Conservation (phyloP, 2,888 invertebrate species). For the Drosophila nigricruria region DNA sequence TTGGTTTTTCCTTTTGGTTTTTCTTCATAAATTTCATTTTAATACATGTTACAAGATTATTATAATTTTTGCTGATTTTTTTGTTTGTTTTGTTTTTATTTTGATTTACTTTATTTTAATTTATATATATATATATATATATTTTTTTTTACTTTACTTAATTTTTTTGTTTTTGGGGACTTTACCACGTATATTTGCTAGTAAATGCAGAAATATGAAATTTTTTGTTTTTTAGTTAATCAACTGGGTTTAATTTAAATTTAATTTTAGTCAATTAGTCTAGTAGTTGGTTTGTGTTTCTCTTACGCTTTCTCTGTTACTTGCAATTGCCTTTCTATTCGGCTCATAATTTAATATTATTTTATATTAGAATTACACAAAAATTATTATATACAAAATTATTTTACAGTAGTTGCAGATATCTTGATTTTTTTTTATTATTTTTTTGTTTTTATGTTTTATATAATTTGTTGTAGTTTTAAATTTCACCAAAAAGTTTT, state of each 20-base stretch:
- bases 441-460: not conserved
- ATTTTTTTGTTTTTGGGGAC: slow-evolving; percentile 23
- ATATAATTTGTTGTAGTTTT: slow-evolving; percentile 27
- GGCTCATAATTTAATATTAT: slow-evolving; percentile 57
- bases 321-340: slow-evolving; percentile 20
- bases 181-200: slow-evolving; percentile 68
- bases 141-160: slow-evolving; percentile 23
- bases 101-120: slow-evolving; percentile 29
- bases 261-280: slow-evolving; percentile 72
- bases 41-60: slow-evolving; percentile 69
- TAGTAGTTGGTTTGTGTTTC: slow-evolving; percentile 57
- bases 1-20: not conserved
- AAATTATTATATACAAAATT: slow-evolving; percentile 76
- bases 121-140: slow-evolving; percentile 5
- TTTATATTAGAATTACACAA: slow-evolving; percentile 68
- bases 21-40: slow-evolving; percentile 51
- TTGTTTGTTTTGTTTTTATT: slow-evolving; percentile 8
- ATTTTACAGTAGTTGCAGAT: slow-evolving; percentile 62
- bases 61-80: slow-evolving; percentile 33
- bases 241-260: slow-evolving; percentile 47
- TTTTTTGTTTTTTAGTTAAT: slow-evolving; percentile 42
- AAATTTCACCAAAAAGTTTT: slow-evolving; percentile 67
- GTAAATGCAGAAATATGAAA: slow-evolving; percentile 82
- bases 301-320: slow-evolving; percentile 31
- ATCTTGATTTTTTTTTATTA: slow-evolving; percentile 1